A percentile compares a stretch with the other conserved stretches of the same genome.
Conservation (phyloP, 2,113 vertebrate genomes). For the Globicephala melas region DNA sequence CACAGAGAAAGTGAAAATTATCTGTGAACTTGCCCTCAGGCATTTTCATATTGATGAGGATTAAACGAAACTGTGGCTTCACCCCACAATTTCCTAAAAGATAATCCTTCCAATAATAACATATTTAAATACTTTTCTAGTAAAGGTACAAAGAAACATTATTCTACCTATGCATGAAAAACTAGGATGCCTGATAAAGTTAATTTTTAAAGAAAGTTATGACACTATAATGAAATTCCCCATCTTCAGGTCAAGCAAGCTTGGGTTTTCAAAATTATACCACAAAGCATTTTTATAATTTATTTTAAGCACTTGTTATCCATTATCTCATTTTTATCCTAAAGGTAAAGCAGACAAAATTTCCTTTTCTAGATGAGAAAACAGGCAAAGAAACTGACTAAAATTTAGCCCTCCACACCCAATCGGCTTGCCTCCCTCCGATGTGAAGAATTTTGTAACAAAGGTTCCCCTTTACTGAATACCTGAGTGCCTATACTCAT, state of each 20-base stretch:
- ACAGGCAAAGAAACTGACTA: conserved; percentile 3
- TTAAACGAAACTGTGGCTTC: background rate
- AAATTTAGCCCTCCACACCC: background rate
- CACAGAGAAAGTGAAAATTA: background rate
- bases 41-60: background rate
- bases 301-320: background rate
- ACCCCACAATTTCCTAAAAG: conserved; percentile 6
- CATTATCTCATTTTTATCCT: background rate
- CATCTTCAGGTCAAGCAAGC: background rate
- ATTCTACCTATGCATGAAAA: background rate
- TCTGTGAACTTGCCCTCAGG: background rate
- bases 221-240: background rate
- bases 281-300: background rate
- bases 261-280: background rate
- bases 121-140: conserved; percentile 12
- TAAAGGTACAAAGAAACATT: background rate
- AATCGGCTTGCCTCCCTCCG: background rate
- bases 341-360: background rate
- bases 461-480: background rate
- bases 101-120: background rate
- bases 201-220: background rate
- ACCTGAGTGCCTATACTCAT: background rate
- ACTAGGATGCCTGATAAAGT: background rate
- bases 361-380: conserved; percentile 34
- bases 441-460: background rate